A percentile compares a stretch with the other conserved stretches of the same genome.
Conservation (phyloP, 1,140 invertebrate genomes). For the Drosophila persimilis region DNA sequence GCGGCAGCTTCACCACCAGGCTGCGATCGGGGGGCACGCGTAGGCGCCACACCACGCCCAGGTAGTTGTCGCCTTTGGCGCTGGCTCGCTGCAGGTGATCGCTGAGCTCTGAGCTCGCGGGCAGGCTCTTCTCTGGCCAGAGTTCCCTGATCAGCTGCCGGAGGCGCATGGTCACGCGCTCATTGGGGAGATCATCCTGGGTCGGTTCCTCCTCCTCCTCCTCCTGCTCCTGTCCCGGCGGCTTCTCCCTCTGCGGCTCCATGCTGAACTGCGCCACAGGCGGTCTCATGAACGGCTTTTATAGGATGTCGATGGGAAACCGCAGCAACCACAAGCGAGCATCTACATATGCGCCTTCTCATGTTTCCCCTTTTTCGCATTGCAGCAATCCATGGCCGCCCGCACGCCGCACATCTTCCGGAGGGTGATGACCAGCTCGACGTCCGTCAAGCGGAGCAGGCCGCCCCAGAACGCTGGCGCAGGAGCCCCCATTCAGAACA, state of each 20-base stretch:
- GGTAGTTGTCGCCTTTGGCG: constrained; percentile 81
- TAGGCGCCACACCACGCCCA: constrained; percentile 77
- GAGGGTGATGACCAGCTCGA: constrained; percentile 13
- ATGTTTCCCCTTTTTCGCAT: constrained; percentile 1
- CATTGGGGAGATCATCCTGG: constrained; percentile 26
- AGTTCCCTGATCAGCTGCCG: constrained; percentile 12
- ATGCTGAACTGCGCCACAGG: neutral
- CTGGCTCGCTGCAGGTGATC: constrained; percentile 47
- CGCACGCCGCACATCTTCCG: constrained; percentile 31
- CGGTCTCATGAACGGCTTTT: neutral
- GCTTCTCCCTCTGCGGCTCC: neutral
- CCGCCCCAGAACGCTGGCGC: neutral
- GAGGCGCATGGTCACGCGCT: constrained; percentile 23
- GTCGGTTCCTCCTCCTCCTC: neutral
- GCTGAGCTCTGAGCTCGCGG: constrained; percentile 14
- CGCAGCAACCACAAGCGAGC: too few relatives aligned
- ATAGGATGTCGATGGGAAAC: too few relatives aligned
- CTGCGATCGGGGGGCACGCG: constrained; percentile 14
- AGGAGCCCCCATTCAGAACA: constrained; percentile 11
- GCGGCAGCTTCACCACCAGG: constrained; percentile 73
- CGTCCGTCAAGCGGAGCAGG: constrained; percentile 12
- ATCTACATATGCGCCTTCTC: too few relatives aligned
- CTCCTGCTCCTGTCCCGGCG: neutral
- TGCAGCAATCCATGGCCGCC: constrained; percentile 45
- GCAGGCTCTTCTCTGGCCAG: constrained; percentile 27